These are phyloP conservation scores for Hemichromis elongatus DNA, from an alignment of 2,113 vertebrate genomes.

Conservation along the genomic window DNA sequence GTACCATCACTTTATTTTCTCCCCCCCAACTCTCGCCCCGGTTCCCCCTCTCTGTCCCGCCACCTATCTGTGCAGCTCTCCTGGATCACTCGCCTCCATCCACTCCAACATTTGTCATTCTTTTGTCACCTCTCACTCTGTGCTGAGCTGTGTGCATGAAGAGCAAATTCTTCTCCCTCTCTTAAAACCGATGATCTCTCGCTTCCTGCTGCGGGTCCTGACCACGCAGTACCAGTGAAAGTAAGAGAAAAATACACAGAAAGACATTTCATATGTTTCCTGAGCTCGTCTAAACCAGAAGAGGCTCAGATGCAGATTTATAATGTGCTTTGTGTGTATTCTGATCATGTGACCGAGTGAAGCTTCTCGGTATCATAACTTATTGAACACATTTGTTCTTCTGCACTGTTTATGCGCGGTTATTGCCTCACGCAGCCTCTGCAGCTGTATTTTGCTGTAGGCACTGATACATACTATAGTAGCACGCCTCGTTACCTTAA, in stretches of 20 bases:
- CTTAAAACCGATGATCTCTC: constrained; percentile 38
- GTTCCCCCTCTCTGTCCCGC: constrained; percentile 25
- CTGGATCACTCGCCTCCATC: constrained; percentile 54
- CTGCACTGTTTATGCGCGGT: constrained; percentile 12
- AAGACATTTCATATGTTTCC: constrained; percentile 65
- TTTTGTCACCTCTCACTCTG: constrained; percentile 45
- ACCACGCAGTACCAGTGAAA: constrained; percentile 23
- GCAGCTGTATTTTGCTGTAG: constrained; percentile 12
- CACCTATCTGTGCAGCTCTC: constrained; percentile 46
- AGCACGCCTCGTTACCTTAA: constrained; percentile 51
- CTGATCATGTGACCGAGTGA: constrained; percentile 14
- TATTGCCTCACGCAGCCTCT: background rate
- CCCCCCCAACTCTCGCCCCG: background rate
- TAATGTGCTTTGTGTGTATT: constrained; percentile 37
- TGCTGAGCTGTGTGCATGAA: constrained; percentile 4
- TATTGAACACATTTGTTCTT: constrained; percentile 57
- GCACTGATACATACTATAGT: constrained; percentile 8
- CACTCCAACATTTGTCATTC: constrained; percentile 52
- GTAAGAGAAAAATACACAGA: constrained; percentile 44
- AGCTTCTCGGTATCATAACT: constrained; percentile 44
- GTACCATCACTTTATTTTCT: constrained; percentile 23
- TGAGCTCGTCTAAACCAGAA: constrained; percentile 8
- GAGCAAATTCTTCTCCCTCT: constrained; percentile 1
- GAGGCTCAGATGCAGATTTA: constrained; percentile 55
- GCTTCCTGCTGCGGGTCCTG: constrained; percentile 14